Evolutionary conservation across 92 coral and sea anemone species (phyloP).

Genomic region (Diadumene lineata): DNA sequence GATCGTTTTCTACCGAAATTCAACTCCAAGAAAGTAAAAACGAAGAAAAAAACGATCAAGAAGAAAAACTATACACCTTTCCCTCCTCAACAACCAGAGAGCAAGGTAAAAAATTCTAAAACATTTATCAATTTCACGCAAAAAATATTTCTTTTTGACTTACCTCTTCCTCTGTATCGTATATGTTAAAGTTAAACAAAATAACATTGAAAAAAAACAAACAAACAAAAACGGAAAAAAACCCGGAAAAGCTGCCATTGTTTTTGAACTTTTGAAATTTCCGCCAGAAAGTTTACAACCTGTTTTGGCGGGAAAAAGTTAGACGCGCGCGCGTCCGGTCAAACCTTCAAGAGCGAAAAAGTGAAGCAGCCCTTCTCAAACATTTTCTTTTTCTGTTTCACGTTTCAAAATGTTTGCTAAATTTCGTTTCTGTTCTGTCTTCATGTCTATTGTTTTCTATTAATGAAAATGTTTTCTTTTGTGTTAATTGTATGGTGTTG

Average conservation of each 20-base stretch:
- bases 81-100: conserved; percentile 94
- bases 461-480: background rate
- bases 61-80: conserved; percentile 94
- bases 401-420: too few species aligned
- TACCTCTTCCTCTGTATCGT: too few species aligned
- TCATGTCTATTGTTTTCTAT: background rate
- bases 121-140: too few species aligned
- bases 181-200: too few species aligned
- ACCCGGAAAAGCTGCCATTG: too few species aligned
- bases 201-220: too few species aligned
- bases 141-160: too few species aligned
- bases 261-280: too few species aligned
- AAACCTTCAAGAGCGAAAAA: background rate
- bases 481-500: background rate
- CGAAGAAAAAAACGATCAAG: conserved; percentile 70
- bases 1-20: conserved; percentile 97
- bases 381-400: background rate
- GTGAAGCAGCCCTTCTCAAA: too few species aligned
- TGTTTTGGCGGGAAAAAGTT: background rate
- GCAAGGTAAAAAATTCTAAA: conserved; percentile 68
- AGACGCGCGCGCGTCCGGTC: background rate
- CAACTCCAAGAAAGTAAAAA: conserved; percentile 71
- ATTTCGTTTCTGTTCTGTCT: background rate
- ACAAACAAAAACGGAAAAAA: too few species aligned
- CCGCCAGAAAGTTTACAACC: background rate